phyloP scores from a whole-genome alignment of 2,888 invertebrate genomes.

The Matsumyia berberina region DNA sequence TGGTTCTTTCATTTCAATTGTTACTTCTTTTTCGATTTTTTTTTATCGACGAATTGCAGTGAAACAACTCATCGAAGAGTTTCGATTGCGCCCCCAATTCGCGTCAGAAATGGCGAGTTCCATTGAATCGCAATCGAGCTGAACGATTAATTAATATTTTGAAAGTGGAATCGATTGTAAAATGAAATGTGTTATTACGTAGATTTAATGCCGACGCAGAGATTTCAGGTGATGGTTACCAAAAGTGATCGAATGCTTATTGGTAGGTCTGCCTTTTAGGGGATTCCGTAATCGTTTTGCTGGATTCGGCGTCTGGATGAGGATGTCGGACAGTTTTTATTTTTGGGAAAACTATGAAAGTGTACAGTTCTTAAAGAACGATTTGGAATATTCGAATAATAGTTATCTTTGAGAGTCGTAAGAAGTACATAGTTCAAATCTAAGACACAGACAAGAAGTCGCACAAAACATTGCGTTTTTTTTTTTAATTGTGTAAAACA shows the following conservation, averaged over 20 bases:
- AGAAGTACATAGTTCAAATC: too few relatives aligned
- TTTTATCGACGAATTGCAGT: slow-evolving; percentile 53
- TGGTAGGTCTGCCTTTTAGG: slow-evolving; percentile 37
- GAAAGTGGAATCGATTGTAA: slow-evolving; percentile 24
- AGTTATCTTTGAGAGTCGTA: too few relatives aligned
- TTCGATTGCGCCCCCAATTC: slow-evolving; percentile 43
- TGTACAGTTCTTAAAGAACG: not conserved
- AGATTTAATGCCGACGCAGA: slow-evolving; percentile 14
- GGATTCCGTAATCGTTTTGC: slow-evolving; percentile 13
- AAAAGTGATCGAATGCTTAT: not conserved
- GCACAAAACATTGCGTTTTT: too few relatives aligned
- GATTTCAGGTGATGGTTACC: not conserved
- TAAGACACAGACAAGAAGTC: too few relatives aligned
- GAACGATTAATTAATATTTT: slow-evolving; percentile 36
- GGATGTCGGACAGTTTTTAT: not conserved
- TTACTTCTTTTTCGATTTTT: slow-evolving; percentile 17
- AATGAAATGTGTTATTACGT: slow-evolving; percentile 15
- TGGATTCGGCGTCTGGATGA: not conserved
- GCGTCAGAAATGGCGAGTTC: slow-evolving; percentile 43
- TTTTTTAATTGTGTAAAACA: too few relatives aligned
- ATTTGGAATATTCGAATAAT: not conserved
- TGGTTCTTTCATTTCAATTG: not conserved
- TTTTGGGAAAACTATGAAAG: slow-evolving; percentile 1
- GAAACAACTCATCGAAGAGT: slow-evolving; percentile 6
- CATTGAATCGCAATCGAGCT: slow-evolving; percentile 32